phyloP scores from a whole-genome alignment of 2,797 vertebrate genomes.

The Leuciscus waleckii region DNA sequence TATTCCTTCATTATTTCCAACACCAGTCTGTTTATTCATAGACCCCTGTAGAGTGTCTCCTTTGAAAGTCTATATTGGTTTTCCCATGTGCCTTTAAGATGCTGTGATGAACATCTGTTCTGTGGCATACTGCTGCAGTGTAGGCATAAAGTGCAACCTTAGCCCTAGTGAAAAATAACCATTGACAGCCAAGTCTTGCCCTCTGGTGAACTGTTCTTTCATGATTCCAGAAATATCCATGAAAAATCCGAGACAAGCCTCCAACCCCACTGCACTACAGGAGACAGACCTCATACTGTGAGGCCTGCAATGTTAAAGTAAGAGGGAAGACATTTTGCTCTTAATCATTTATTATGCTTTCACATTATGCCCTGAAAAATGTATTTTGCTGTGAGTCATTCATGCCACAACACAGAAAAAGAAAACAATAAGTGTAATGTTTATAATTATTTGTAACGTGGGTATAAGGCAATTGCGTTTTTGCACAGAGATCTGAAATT shows the following conservation, averaged over 20 bases:
- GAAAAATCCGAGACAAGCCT: constrained; percentile 31
- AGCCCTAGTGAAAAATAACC: constrained; percentile 47
- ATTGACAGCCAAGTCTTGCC: constrained; percentile 43
- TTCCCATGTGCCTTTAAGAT: constrained; percentile 48
- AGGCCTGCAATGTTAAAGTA: constrained; percentile 26
- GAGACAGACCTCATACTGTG: constrained; percentile 47
- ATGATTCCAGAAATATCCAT: constrained; percentile 50
- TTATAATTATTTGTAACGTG: background rate
- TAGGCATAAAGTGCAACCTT: constrained; percentile 53
- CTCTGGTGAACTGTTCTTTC: constrained; percentile 36
- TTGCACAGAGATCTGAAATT: background rate
- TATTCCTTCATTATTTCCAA: constrained; percentile 7
- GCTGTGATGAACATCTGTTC: constrained; percentile 54
- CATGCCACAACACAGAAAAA: constrained; percentile 2
- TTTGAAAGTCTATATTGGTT: constrained; percentile 54
- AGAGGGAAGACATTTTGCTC: constrained; percentile 30
- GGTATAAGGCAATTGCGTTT: background rate
- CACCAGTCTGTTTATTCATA: constrained; percentile 50
- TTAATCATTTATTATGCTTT: constrained; percentile 49
- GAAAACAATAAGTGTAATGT: background rate
- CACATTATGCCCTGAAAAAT: constrained; percentile 12
- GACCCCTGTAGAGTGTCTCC: constrained; percentile 50
- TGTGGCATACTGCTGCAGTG: constrained; percentile 43
- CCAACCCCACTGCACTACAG: constrained; percentile 10
- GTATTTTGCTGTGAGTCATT: background rate